These are phyloP conservation scores for Hyles euphorbiae DNA, from an alignment of 1,140 invertebrate genomes.

Conservation along the genomic window DNA sequence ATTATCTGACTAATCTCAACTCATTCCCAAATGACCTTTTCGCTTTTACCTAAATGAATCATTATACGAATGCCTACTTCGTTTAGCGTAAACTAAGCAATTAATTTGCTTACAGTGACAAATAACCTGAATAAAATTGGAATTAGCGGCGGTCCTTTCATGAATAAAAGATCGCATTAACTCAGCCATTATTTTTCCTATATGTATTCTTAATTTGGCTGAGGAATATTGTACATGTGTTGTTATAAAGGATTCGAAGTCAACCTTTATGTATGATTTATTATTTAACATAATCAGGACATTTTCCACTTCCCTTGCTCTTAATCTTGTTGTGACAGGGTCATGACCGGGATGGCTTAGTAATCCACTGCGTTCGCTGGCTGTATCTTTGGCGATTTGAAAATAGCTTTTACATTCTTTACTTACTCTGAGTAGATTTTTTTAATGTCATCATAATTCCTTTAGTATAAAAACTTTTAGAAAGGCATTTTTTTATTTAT, in stretches of 20 bases:
- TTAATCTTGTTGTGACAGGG: no score
- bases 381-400: no score
- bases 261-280: constrained; percentile 9
- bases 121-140: constrained; percentile 13
- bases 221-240: background rate
- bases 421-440: no score
- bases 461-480: no score
- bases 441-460: no score
- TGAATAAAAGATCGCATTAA: constrained; percentile 14
- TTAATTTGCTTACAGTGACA: constrained; percentile 19
- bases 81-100: constrained; percentile 17
- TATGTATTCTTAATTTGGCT: background rate
- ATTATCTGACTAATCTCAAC: no score
- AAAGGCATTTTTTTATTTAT: no score
- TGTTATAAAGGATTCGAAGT: background rate
- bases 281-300: background rate
- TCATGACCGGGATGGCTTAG: no score
- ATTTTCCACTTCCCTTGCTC: no score
- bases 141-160: constrained; percentile 7
- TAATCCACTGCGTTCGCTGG: no score
- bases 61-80: constrained; percentile 3
- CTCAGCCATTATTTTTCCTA: constrained; percentile 6
- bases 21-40: no score
- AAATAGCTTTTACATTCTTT: no score
- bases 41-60: background rate